These are phyloP conservation scores for Melanerpes aurifrons DNA, from an alignment of 2,113 vertebrate genomes.

Conservation along the genomic window DNA sequence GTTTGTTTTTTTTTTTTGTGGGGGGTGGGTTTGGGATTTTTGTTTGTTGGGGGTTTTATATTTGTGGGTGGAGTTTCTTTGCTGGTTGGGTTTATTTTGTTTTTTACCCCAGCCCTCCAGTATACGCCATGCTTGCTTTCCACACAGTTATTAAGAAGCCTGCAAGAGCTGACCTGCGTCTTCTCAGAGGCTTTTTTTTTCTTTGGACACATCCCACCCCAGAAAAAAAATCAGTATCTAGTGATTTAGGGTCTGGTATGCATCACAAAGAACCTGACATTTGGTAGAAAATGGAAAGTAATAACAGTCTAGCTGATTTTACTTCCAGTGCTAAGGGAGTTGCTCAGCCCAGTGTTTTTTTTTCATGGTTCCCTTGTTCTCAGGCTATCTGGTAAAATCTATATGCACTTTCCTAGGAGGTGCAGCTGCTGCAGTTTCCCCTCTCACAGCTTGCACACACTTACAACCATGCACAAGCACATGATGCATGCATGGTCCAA, in stretches of 20 bases:
- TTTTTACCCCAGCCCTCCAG: not conserved
- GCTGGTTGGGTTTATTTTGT: no score
- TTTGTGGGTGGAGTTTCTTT: not conserved
- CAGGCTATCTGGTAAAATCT: not conserved
- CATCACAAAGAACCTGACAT: not conserved
- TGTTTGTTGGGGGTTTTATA: no score
- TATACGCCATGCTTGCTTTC: not conserved
- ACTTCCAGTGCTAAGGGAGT: not conserved
- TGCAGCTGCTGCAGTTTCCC: not conserved
- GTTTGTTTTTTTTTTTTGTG: no score
- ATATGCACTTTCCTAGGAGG: fast-evolving
- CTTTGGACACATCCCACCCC: not conserved
- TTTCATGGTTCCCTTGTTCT: not conserved
- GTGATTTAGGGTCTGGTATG: not conserved
- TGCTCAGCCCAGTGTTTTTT: not conserved
- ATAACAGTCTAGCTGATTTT: not conserved
- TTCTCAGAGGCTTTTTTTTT: fast-evolving
- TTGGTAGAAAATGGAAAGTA: not conserved
- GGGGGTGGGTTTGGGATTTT: no score
- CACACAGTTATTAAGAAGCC: not conserved
- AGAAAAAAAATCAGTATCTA: not conserved
- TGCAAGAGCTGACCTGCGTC: not conserved
- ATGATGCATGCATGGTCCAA: fast-evolving
- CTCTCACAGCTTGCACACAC: fast-evolving
- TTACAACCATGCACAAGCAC: fast-evolving